phyloP scores from a whole-genome alignment of 2,888 invertebrate genomes.

The Tigriopus californicus region DNA sequence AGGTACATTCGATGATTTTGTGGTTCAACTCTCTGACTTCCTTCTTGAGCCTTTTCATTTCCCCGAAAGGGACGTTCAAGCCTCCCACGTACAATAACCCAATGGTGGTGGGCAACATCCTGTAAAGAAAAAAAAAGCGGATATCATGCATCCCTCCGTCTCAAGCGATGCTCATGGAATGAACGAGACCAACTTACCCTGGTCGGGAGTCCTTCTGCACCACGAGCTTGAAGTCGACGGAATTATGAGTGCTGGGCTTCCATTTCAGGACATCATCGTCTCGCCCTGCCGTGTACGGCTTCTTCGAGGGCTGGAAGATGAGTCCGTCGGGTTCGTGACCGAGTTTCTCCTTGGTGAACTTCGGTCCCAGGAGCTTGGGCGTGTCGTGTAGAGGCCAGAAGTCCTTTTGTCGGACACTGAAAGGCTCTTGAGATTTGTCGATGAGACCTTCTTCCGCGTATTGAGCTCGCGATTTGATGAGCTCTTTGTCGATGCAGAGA shows the following conservation, averaged over 20 bases:
- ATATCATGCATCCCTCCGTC: too few species aligned
- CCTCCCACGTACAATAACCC: slow-evolving; percentile 59
- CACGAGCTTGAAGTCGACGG: slow-evolving; percentile 81
- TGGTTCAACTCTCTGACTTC: slow-evolving; percentile 56
- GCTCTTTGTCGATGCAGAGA: slow-evolving; percentile 44
- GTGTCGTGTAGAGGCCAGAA: slow-evolving; percentile 71
- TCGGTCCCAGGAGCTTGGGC: slow-evolving; percentile 36
- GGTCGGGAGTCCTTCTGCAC: slow-evolving; percentile 48
- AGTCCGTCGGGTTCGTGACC: slow-evolving; percentile 92
- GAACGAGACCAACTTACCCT: slow-evolving; percentile 38
- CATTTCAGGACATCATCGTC: slow-evolving; percentile 80
- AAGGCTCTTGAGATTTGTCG: slow-evolving; percentile 58
- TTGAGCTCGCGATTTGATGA: slow-evolving; percentile 39
- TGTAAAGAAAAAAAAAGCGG: slow-evolving; percentile 25
- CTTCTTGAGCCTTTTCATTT: slow-evolving; percentile 53
- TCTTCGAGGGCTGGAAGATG: slow-evolving; percentile 81
- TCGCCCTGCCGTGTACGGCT: slow-evolving; percentile 61
- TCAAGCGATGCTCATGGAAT: too few species aligned
- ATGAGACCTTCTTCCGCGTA: slow-evolving; percentile 60
- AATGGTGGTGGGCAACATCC: slow-evolving; percentile 35
- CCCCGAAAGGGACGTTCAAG: slow-evolving; percentile 42
- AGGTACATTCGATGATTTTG: slow-evolving; percentile 90
- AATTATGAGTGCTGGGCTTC: slow-evolving; percentile 87
- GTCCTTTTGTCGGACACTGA: slow-evolving; percentile 70
- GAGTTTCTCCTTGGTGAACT: slow-evolving; percentile 31